Percentiles rank a stretch among this genome's conserved stretches.
Conservation (phyloP, 2,888 invertebrate genomes). For the Leptopterna dolabrata region DNA sequence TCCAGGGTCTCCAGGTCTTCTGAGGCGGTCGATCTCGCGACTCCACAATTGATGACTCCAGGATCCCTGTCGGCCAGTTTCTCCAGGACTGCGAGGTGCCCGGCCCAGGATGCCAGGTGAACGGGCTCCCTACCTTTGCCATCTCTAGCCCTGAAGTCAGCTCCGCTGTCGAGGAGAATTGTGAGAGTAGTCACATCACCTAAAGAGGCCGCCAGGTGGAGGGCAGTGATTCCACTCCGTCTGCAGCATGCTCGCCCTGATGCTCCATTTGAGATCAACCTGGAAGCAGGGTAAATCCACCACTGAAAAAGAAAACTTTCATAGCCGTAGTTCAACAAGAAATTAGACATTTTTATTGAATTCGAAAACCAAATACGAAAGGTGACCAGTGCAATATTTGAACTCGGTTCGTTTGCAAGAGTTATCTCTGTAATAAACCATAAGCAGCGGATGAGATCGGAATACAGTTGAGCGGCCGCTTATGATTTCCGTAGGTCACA, state of each 20-base stretch:
- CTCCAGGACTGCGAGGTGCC: constrained; percentile 65
- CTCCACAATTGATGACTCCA: constrained; percentile 31
- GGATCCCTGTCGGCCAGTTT: constrained; percentile 37
- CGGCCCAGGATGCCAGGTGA: constrained; percentile 70
- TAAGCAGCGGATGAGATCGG: no score
- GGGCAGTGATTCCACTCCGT: constrained; percentile 68
- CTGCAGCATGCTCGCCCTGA: constrained; percentile 71
- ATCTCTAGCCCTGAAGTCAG: constrained; percentile 68
- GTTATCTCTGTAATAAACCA: no score
- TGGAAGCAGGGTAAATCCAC: constrained; percentile 65
- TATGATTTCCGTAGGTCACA: no score
- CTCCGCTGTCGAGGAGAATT: constrained; percentile 68
- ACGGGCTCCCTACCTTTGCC: constrained; percentile 69
- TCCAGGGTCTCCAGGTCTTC: constrained; percentile 47
- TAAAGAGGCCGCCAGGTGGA: constrained; percentile 69
- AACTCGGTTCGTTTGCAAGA: no score
- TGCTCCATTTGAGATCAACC: constrained; percentile 69
- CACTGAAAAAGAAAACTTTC: no score
- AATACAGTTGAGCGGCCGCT: no score
- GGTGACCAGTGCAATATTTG: no score
- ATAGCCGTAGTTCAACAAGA: no score
- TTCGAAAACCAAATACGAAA: no score
- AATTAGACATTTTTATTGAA: no score
- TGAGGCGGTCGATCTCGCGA: background rate
- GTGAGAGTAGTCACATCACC: constrained; percentile 68